These are phyloP conservation scores for Bembecia ichneumoniformis DNA, from an alignment of 2,888 invertebrate genomes.

Conservation along the genomic window DNA sequence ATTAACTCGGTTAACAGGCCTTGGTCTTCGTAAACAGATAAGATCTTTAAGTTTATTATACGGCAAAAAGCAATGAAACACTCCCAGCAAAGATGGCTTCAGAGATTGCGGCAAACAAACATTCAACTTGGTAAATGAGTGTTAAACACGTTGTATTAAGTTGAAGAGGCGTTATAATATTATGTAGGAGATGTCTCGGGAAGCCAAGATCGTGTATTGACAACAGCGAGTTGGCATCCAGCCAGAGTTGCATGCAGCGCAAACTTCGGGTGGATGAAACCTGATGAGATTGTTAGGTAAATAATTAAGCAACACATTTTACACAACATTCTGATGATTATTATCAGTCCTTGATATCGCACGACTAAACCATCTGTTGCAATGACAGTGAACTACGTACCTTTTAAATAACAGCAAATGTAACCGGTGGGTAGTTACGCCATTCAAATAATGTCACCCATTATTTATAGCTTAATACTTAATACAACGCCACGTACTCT, in stretches of 20 bases:
- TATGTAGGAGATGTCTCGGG: neutral
- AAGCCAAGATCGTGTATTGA: slow-evolving; percentile 13
- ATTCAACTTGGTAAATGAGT: slow-evolving; percentile 21
- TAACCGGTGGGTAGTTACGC: too few species aligned
- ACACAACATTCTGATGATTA: too few species aligned
- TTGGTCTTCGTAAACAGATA: too few species aligned
- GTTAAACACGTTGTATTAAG: slow-evolving; percentile 34
- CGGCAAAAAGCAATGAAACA: neutral
- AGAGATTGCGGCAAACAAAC: neutral
- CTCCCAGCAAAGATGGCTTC: neutral
- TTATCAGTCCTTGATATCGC: too few species aligned
- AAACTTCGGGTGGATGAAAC: neutral
- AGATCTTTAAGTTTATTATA: too few species aligned
- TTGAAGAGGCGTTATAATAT: slow-evolving; percentile 29
- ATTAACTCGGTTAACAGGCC: too few species aligned
- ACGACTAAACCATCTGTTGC: too few species aligned
- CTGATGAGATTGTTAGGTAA: neutral
- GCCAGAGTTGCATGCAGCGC: slow-evolving; percentile 3
- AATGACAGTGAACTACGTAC: too few species aligned
- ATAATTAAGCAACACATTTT: neutral
- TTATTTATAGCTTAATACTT: too few species aligned
- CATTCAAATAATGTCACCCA: too few species aligned
- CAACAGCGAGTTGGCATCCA: slow-evolving; percentile 7
- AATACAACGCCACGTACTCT: too few species aligned
- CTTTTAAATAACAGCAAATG: too few species aligned